A percentile compares a stretch with the other conserved stretches of the same genome.
These are phyloP conservation scores for Ctenochaetus hawaiiensis DNA, from an alignment of 2,797 vertebrate genomes.

Conservation along the genomic window DNA sequence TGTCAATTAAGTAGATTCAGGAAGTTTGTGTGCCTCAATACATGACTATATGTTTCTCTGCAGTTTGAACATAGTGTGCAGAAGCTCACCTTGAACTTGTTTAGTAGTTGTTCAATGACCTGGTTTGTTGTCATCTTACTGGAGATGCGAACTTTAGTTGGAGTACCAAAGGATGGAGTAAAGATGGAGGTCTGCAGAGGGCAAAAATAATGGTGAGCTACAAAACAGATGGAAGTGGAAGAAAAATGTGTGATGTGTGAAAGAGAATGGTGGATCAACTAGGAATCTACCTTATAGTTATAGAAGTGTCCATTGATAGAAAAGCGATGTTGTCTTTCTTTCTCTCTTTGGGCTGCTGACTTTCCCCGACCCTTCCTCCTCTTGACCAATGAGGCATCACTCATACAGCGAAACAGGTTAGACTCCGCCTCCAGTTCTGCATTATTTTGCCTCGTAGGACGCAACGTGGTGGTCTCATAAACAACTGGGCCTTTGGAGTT, in stretches of 20 bases:
- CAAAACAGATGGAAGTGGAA: neutral
- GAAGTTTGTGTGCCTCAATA: too few relatives aligned
- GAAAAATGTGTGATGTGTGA: neutral
- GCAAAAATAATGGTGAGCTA: constrained; percentile 3
- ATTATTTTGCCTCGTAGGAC: constrained; percentile 67
- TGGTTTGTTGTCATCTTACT: constrained; percentile 91
- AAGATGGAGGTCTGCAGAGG: constrained; percentile 92
- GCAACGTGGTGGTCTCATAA: constrained; percentile 85
- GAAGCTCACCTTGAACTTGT: constrained; percentile 92
- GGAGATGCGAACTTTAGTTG: constrained; percentile 92
- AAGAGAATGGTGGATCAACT: too few relatives aligned
- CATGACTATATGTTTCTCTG: too few relatives aligned
- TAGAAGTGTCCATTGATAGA: constrained; percentile 97
- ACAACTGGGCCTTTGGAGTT: constrained; percentile 73
- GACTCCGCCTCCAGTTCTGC: constrained; percentile 79
- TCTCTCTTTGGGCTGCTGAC: constrained; percentile 74
- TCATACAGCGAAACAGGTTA: constrained; percentile 88
- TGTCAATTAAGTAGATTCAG: too few relatives aligned
- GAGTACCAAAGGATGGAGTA: constrained; percentile 89
- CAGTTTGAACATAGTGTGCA: too few relatives aligned
- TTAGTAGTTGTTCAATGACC: constrained; percentile 92
- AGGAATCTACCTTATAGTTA: constrained; percentile 84
- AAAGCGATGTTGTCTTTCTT: constrained; percentile 86
- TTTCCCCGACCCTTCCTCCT: constrained; percentile 81
- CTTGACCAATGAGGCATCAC: constrained; percentile 85